phyloP scores from a whole-genome alignment of 1,140 invertebrate species.

The Portunus trituberculatus region DNA sequence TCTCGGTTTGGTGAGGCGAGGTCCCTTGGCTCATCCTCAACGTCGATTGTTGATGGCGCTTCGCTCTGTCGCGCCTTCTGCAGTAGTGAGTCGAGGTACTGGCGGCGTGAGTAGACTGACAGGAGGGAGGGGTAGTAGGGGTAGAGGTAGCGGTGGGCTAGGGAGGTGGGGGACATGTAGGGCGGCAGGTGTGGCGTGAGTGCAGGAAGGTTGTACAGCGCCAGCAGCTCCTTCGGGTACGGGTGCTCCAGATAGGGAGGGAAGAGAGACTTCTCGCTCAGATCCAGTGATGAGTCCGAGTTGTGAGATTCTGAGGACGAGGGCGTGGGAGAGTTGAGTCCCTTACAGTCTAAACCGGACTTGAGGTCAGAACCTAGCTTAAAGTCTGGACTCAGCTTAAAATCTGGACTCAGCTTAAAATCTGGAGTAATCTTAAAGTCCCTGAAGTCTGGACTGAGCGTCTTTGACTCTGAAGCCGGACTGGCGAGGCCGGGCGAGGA shows the following conservation, averaged over 20 bases:
- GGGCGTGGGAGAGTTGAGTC: constrained; percentile 85
- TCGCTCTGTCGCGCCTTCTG: constrained; percentile 79
- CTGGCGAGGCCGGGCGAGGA: constrained; percentile 65
- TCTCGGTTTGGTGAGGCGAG: constrained; percentile 46
- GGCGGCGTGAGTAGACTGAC: constrained; percentile 84
- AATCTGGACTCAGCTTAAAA: constrained; percentile 29
- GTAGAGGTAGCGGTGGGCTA: constrained; percentile 75
- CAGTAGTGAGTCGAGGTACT: constrained; percentile 87
- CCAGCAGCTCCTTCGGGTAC: constrained; percentile 65
- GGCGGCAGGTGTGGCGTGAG: constrained; percentile 62
- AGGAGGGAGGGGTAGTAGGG: constrained; percentile 74
- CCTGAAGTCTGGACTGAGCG: constrained; percentile 52
- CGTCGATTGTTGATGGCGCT: not conserved
- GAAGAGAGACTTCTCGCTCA: constrained; percentile 82
- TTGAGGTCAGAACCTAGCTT: constrained; percentile 61
- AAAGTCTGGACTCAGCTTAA: constrained; percentile 81
- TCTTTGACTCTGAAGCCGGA: constrained; percentile 52
- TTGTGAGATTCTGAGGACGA: constrained; percentile 89
- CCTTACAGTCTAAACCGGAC: constrained; percentile 83
- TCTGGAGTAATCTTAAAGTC: constrained; percentile 67
- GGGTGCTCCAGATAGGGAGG: constrained; percentile 68
- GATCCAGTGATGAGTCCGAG: constrained; percentile 87
- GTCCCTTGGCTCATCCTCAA: constrained; percentile 52
- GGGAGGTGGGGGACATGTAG: constrained; percentile 58
- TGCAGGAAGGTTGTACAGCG: constrained; percentile 59